phyloP scores from a whole-genome alignment of 2,888 invertebrate species.

The Rhagophthalmus giganteus region DNA sequence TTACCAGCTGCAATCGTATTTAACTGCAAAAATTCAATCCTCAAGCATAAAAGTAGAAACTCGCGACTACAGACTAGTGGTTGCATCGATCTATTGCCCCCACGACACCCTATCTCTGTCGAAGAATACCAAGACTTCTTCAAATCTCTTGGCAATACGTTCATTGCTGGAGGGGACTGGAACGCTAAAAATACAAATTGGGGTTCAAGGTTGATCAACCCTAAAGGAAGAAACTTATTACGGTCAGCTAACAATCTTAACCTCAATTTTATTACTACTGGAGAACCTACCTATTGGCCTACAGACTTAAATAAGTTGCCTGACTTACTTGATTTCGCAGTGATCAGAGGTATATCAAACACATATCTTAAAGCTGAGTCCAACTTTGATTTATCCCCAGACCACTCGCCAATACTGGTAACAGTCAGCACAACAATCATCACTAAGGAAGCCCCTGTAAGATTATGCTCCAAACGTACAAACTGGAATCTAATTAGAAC shows the following conservation, averaged over 20 bases:
- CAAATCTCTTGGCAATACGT: conserved; percentile 1
- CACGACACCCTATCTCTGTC: conserved; percentile 1
- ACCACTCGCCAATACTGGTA: too few species aligned
- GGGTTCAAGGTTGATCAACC: conserved; percentile 4
- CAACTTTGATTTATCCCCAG: too few species aligned
- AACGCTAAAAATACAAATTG: conserved; percentile 3
- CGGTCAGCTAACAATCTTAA: not conserved
- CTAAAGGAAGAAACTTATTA: conserved; percentile 6
- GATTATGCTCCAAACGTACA: too few species aligned
- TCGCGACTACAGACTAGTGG: not conserved
- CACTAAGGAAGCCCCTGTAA: too few species aligned
- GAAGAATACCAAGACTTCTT: conserved; percentile 4
- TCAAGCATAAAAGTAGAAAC: conserved; percentile 1
- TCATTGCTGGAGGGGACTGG: conserved; percentile 7
- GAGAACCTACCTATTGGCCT: not conserved
- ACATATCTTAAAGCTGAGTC: too few species aligned
- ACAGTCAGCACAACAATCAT: too few species aligned
- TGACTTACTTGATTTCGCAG: too few species aligned
- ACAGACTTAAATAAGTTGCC: not conserved
- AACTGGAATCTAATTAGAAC: too few species aligned
- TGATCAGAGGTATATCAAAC: too few species aligned
- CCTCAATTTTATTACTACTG: not conserved
- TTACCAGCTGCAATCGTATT: not conserved
- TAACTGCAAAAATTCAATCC: conserved; percentile 6
- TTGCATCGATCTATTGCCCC: conserved; percentile 2